Conservation (phyloP, 2,113 vertebrate genomes). For the Climacteris rufus region DNA sequence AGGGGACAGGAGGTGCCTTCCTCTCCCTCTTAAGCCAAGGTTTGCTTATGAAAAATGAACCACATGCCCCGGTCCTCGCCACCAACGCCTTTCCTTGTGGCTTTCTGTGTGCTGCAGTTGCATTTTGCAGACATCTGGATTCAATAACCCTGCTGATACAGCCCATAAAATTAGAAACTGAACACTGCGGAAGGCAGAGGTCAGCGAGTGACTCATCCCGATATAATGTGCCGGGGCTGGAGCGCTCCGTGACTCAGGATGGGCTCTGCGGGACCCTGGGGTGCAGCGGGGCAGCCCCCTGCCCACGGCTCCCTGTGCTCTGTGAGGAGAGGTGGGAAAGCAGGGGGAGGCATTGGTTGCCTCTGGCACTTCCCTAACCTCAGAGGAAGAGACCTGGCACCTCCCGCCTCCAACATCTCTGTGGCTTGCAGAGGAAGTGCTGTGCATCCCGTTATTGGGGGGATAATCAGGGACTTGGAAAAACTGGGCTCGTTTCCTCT, state of each 20-base stretch:
- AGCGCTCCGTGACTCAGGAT: not conserved
- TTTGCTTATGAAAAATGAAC: constrained; percentile 31
- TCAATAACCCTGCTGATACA: constrained; percentile 66
- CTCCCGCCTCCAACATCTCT: not conserved
- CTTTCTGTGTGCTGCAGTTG: constrained; percentile 44
- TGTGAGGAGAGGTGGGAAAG: constrained; percentile 35
- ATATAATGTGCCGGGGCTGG: constrained; percentile 36
- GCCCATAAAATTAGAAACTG: constrained; percentile 71
- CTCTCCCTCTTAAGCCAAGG: not conserved
- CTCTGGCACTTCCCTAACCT: not conserved
- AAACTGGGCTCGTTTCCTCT: not conserved
- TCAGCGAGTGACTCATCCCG: constrained; percentile 65
- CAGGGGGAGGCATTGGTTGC: not conserved
- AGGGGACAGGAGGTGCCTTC: not conserved
- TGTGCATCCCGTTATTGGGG: not conserved
- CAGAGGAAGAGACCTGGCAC: not conserved
- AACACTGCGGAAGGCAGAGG: constrained; percentile 64
- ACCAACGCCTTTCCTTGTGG: constrained; percentile 15
- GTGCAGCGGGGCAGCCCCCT: not conserved
- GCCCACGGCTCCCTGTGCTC: not conserved
- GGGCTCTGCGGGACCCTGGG: constrained; percentile 8
- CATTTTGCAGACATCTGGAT: constrained; percentile 70
- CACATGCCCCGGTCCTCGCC: not conserved
- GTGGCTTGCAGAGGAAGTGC: not conserved
- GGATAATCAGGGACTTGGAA: not conserved